Evolutionary conservation across 2,113 vertebrate species (phyloP).

Genomic region (Pomatostomus ruficeps): DNA sequence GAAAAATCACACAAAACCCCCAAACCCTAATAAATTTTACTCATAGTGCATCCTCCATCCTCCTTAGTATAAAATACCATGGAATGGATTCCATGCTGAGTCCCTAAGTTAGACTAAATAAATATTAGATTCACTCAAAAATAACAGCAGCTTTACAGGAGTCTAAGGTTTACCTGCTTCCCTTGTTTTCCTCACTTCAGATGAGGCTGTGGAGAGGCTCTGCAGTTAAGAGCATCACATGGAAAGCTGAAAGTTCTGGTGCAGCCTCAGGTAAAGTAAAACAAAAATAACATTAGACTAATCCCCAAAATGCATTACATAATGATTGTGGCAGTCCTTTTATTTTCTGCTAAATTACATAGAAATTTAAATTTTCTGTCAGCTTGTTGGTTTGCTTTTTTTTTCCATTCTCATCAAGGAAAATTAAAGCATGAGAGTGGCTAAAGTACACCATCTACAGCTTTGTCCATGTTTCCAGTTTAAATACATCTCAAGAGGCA

Average conservation of each 20-base stretch:
- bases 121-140: not conserved
- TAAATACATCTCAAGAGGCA: not conserved
- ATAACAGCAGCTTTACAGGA: not conserved
- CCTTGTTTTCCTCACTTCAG: not conserved
- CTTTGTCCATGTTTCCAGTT: not conserved
- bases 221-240: not conserved
- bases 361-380: not conserved
- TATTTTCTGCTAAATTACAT: not conserved
- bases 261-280: not conserved
- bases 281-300: not conserved
- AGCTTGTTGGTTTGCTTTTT: not conserved
- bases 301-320: not conserved
- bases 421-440: not conserved
- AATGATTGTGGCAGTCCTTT: not conserved
- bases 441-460: not conserved
- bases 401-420: not conserved
- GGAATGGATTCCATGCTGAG: not conserved
- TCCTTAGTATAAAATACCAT: not conserved
- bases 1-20: not conserved
- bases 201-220: not conserved
- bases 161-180: not conserved
- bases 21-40: not conserved
- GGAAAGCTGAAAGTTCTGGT: not conserved
- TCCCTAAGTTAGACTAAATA: not conserved
- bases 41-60: not conserved